phyloP scores from a whole-genome alignment of 37 sponge, comb jelly and placozoan genomes.

The Spongilla lacustris region DNA sequence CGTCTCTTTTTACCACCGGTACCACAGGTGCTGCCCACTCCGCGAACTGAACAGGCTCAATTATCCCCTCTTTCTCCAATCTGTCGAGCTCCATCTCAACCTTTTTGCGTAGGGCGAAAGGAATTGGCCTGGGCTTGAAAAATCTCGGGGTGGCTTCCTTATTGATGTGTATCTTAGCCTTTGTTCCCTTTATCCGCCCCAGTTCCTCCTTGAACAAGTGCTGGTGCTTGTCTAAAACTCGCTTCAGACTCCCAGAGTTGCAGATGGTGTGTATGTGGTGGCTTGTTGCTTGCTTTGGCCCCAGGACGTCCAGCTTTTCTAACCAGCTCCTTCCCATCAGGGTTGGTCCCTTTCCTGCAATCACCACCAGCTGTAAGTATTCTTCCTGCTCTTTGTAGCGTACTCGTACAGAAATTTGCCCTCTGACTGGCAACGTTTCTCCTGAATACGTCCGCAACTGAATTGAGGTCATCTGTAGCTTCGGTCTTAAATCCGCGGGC shows the following conservation, averaged over 20 bases:
- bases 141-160: neutral
- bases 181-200: neutral
- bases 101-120: neutral
- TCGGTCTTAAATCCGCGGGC: neutral
- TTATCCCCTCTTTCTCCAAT: neutral
- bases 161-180: neutral
- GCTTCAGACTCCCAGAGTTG: too few species aligned
- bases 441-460: neutral
- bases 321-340: too few species aligned
- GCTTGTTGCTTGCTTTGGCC: too few species aligned
- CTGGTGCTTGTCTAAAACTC: neutral
- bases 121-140: neutral
- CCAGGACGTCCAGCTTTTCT: too few species aligned
- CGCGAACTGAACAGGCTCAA: neutral
- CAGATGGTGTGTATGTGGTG: too few species aligned
- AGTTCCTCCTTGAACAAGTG: neutral
- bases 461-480: neutral
- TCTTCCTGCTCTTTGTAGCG: too few species aligned
- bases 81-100: neutral
- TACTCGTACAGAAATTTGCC: neutral
- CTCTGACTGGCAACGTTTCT: neutral
- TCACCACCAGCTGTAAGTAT: neutral
- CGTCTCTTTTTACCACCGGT: conserved; percentile 1
- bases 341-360: too few species aligned
- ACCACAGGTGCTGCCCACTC: conserved; percentile 11